These are phyloP conservation scores for Cyprinodon brontotheroides DNA, from an alignment of 2,113 vertebrate species.

Conservation along the genomic window DNA sequence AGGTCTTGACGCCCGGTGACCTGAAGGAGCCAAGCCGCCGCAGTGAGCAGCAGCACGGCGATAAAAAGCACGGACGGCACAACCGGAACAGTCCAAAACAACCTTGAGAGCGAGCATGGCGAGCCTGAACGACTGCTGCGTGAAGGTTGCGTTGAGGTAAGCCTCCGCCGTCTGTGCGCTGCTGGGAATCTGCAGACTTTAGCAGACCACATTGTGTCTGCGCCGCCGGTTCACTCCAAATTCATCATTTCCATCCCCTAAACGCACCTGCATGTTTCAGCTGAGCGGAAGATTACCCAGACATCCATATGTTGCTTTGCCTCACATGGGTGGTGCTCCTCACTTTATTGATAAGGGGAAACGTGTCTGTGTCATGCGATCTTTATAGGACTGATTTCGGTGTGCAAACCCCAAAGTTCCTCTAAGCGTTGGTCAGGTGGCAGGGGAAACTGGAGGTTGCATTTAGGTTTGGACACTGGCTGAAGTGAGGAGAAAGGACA, in stretches of 20 bases:
- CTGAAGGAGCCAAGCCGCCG: constrained; percentile 40
- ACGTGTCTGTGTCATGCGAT: constrained; percentile 28
- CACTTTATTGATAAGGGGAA: constrained; percentile 46
- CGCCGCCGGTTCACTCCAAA: constrained; percentile 33
- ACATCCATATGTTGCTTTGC: constrained; percentile 28
- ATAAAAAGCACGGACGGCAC: constrained; percentile 1
- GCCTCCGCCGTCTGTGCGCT: constrained; percentile 41
- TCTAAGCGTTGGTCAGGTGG: neutral
- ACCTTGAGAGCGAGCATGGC: constrained; percentile 70
- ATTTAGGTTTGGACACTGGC: constrained; percentile 17
- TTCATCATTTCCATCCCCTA: neutral
- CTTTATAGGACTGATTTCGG: constrained; percentile 24
- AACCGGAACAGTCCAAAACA: constrained; percentile 19
- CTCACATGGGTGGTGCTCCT: constrained; percentile 48
- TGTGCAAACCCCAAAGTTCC: constrained; percentile 7
- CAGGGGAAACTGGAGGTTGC: neutral
- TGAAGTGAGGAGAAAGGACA: constrained; percentile 58
- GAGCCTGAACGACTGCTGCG: constrained; percentile 78
- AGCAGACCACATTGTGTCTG: constrained; percentile 62
- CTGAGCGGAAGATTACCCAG: neutral
- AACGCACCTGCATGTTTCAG: neutral
- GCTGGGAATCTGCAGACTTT: constrained; percentile 47
- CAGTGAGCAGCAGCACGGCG: constrained; percentile 6
- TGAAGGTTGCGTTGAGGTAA: constrained; percentile 84
- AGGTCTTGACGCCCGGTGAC: constrained; percentile 69